A percentile compares a stretch with the other conserved stretches of the same genome.
Evolutionary conservation across 2,888 invertebrate species (phyloP).

Genomic region (Latrodectus hesperus): DNA sequence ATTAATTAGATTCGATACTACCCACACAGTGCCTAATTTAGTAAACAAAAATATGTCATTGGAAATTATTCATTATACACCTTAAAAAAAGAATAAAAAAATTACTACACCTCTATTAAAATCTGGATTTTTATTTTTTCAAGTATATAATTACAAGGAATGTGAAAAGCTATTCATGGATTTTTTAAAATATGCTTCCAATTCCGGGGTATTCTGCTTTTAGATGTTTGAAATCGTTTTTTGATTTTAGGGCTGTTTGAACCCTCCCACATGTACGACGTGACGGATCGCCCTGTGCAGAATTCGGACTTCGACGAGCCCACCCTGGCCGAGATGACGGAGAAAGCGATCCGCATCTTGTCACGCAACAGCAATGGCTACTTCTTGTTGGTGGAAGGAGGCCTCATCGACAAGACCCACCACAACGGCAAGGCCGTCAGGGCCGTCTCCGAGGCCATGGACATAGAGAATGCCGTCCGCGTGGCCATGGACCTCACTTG

Average conservation of each 20-base stretch:
- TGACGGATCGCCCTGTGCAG: slow-evolving; percentile 78
- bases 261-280: slow-evolving; percentile 83
- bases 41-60: too few species aligned
- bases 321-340: slow-evolving; percentile 85
- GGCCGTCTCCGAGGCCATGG: slow-evolving; percentile 83
- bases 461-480: slow-evolving; percentile 82
- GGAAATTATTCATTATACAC: too few species aligned
- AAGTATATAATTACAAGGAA: too few species aligned
- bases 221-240: too few species aligned
- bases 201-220: too few species aligned
- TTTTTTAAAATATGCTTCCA: too few species aligned
- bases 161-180: too few species aligned
- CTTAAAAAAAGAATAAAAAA: too few species aligned
- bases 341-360: slow-evolving; percentile 83
- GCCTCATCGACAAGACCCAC: slow-evolving; percentile 80
- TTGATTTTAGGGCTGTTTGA: slow-evolving; percentile 78
- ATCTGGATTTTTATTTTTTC: too few species aligned
- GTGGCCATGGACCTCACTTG: slow-evolving; percentile 83
- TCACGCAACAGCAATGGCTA: slow-evolving; percentile 81
- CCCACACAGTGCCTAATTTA: too few species aligned
- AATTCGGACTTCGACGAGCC: slow-evolving; percentile 78
- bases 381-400: slow-evolving; percentile 81
- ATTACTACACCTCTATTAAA: too few species aligned
- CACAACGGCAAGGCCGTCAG: slow-evolving; percentile 87
- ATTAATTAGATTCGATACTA: too few species aligned